phyloP scores from a whole-genome alignment of 1,140 invertebrate genomes.

The Parasteatoda tepidariorum region DNA sequence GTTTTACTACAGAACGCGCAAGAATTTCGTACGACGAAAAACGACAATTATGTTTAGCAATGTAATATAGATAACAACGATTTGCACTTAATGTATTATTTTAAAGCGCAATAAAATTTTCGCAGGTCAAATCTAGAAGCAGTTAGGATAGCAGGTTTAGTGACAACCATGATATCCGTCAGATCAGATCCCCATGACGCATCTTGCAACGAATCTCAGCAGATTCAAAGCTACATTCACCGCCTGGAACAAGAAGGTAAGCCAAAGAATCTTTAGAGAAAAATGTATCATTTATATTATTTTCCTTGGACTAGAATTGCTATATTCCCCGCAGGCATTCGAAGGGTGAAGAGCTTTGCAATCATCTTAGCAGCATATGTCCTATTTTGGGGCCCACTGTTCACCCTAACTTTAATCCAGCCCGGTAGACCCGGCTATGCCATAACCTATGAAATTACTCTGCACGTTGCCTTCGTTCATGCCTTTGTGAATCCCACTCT shows the following conservation, averaged over 20 bases:
- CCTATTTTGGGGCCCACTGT: conserved; percentile 89
- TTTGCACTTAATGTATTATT: background rate
- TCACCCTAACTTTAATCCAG: conserved; percentile 80
- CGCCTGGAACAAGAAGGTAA: conserved; percentile 78
- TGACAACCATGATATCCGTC: conserved; percentile 80
- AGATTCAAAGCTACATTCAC: conserved; percentile 81
- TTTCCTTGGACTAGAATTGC: too few species aligned
- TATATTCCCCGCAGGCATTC: conserved; percentile 61
- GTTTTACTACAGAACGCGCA: too few species aligned
- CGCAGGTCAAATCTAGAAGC: conserved; percentile 74
- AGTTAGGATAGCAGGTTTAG: conserved; percentile 79
- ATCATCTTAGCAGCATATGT: conserved; percentile 86
- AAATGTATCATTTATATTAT: too few species aligned
- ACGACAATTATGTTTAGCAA: background rate
- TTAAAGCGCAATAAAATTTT: background rate
- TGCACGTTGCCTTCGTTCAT: conserved; percentile 89
- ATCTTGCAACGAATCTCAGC: conserved; percentile 75
- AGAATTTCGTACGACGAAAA: too few species aligned
- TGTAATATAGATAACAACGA: background rate
- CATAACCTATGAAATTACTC: conserved; percentile 77
- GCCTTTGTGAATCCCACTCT: conserved; percentile 86
- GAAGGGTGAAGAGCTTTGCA: conserved; percentile 85
- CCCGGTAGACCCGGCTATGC: conserved; percentile 62
- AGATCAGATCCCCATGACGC: conserved; percentile 63
- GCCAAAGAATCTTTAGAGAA: background rate